These are phyloP conservation scores for Chlamydotis undulata DNA, from an alignment of 2,113 vertebrate species.

Conservation along the genomic window DNA sequence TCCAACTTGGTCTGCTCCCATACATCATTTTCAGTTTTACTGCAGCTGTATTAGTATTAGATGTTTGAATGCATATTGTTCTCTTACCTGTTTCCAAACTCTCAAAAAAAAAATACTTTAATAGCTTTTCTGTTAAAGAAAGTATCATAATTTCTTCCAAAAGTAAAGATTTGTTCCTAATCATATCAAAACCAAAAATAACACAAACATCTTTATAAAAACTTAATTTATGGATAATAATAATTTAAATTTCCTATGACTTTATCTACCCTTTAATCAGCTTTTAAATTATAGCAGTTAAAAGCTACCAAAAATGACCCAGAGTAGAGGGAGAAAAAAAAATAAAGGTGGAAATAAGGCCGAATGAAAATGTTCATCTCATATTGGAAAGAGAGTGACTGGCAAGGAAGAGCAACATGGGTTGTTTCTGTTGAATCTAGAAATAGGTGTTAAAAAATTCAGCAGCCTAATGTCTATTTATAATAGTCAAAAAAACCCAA, in stretches of 20 bases:
- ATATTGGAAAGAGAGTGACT: not conserved
- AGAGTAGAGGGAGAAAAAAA: not conserved
- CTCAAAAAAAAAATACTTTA: not conserved
- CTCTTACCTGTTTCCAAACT: not conserved
- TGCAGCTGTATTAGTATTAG: not conserved
- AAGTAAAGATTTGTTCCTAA: not conserved
- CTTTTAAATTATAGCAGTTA: not conserved
- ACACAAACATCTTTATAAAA: not conserved
- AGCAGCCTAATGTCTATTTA: not conserved
- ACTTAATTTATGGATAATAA: not conserved
- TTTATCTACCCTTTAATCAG: not conserved
- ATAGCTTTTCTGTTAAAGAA: not conserved
- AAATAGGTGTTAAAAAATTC: not conserved
- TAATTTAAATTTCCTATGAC: not conserved
- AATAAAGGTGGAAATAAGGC: not conserved
- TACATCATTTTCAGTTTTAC: not conserved
- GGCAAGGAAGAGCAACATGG: not conserved
- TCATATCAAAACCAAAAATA: not conserved
- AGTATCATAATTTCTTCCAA: not conserved
- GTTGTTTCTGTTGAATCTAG: not conserved
- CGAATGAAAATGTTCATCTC: not conserved
- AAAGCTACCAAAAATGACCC: not conserved
- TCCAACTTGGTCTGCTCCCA: not conserved
- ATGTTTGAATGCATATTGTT: not conserved
- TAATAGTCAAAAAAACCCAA: not conserved